These are phyloP conservation scores for Hyperoplus immaculatus DNA, from an alignment of 2,797 vertebrate genomes.

Conservation along the genomic window DNA sequence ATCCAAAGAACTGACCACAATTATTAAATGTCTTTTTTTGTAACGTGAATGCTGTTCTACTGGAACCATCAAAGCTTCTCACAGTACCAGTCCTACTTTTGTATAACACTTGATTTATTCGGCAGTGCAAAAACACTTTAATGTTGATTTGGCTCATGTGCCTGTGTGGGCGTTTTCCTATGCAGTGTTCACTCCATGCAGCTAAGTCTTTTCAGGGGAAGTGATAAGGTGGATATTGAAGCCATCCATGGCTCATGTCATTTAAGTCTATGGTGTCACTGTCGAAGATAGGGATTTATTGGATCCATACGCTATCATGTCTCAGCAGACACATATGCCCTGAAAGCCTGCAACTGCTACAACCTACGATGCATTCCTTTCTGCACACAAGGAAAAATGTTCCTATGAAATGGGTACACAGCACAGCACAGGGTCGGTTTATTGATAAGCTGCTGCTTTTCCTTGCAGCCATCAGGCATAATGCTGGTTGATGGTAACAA, in stretches of 20 bases:
- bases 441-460: constrained; percentile 47
- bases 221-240: constrained; percentile 68
- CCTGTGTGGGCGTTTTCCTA: constrained; percentile 80
- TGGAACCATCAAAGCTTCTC: constrained; percentile 50
- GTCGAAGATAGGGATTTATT: constrained; percentile 23
- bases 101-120: constrained; percentile 67
- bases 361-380: constrained; percentile 6
- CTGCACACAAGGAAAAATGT: constrained; percentile 11
- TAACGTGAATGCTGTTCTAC: constrained; percentile 45
- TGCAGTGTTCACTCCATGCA: constrained; percentile 70
- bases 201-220: constrained; percentile 71
- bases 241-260: constrained; percentile 56
- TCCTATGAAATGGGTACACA: constrained; percentile 23
- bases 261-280: constrained; percentile 47
- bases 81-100: constrained; percentile 55
- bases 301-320: constrained; percentile 18
- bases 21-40: constrained; percentile 56
- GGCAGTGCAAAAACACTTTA: constrained; percentile 65
- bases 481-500: constrained; percentile 39
- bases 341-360: constrained; percentile 15
- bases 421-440: constrained; percentile 18
- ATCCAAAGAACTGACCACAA: constrained; percentile 49
- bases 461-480: constrained; percentile 43
- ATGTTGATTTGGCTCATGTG: constrained; percentile 79
- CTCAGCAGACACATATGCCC: constrained; percentile 5